Evolutionary conservation across 35 echinoderm and acorn worm genomes (phyloP).

Genomic region (Amphiura filiformis): DNA sequence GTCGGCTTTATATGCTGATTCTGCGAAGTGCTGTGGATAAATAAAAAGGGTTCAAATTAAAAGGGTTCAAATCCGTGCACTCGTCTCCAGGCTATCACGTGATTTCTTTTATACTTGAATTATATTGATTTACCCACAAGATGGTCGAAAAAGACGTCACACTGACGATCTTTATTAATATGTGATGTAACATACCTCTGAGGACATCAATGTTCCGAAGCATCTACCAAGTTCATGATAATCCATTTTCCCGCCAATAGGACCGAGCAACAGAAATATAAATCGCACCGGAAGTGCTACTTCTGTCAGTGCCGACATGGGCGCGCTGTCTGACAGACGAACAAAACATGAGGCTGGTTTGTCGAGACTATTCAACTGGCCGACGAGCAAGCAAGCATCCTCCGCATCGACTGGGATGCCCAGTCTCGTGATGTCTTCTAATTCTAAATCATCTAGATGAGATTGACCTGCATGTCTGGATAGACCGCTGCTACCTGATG

Average conservation of each 20-base stretch:
- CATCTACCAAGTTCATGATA: slow-evolving; percentile 92
- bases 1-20: slow-evolving; percentile 52
- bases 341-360: slow-evolving; percentile 44
- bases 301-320: slow-evolving; percentile 49
- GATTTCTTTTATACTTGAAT: too few species aligned
- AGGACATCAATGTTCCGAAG: slow-evolving; percentile 94
- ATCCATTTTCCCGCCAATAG: slow-evolving; percentile 46
- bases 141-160: too few species aligned
- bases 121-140: too few species aligned
- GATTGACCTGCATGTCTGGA: neutral
- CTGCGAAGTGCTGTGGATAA: slow-evolving; percentile 38
- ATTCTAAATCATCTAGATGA: slow-evolving; percentile 10
- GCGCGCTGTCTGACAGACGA: slow-evolving; percentile 39
- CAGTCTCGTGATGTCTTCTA: slow-evolving; percentile 58
- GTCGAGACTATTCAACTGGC: slow-evolving; percentile 40
- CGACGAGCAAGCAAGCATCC: slow-evolving; percentile 58
- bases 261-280: slow-evolving; percentile 88
- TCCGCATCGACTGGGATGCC: slow-evolving; percentile 54
- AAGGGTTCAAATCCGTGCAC: too few species aligned
- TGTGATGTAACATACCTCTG: slow-evolving; percentile 86
- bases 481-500: neutral
- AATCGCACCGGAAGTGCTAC: slow-evolving; percentile 69
- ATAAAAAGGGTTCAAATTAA: too few species aligned
- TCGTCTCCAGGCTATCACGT: too few species aligned
- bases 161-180: too few species aligned